Percentiles rank a stretch among this genome's conserved stretches.
phyloP scores from a whole-genome alignment of 1,140 invertebrate species.

The Bombus waltoni region DNA sequence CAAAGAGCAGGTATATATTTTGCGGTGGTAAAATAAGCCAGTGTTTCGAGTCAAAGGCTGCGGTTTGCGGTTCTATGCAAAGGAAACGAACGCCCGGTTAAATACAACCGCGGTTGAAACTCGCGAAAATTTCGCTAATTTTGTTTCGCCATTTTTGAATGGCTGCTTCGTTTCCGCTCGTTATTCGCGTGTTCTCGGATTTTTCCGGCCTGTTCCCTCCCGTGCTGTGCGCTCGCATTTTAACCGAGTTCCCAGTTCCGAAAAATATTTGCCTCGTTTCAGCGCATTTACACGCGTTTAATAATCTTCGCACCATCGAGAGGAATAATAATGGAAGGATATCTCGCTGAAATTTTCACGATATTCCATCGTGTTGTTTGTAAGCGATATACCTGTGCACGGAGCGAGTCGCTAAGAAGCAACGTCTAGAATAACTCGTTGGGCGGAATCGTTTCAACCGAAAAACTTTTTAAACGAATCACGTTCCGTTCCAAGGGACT shows the following conservation, averaged over 20 bases:
- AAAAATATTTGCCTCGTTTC: neutral
- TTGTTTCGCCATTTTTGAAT: neutral
- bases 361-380: neutral
- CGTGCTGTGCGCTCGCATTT: neutral
- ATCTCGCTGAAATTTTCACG: neutral
- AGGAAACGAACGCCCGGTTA: slow-evolving; percentile 48
- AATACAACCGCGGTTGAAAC: slow-evolving; percentile 4
- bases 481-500: too few relatives aligned
- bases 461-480: too few relatives aligned
- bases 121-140: slow-evolving; percentile 38
- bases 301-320: neutral
- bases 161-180: neutral
- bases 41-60: slow-evolving; percentile 49
- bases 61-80: slow-evolving; percentile 39
- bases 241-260: neutral
- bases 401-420: too few relatives aligned
- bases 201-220: neutral
- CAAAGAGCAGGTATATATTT: slow-evolving; percentile 11
- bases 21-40: slow-evolving; percentile 43
- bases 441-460: too few relatives aligned
- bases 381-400: neutral
- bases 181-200: neutral
- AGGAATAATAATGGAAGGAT: neutral
- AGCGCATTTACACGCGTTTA: too few relatives aligned
- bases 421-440: too few relatives aligned